Evolutionary conservation across 2,113 vertebrate genomes (phyloP).

Genomic region (Sphaerodactylus townsendi): DNA sequence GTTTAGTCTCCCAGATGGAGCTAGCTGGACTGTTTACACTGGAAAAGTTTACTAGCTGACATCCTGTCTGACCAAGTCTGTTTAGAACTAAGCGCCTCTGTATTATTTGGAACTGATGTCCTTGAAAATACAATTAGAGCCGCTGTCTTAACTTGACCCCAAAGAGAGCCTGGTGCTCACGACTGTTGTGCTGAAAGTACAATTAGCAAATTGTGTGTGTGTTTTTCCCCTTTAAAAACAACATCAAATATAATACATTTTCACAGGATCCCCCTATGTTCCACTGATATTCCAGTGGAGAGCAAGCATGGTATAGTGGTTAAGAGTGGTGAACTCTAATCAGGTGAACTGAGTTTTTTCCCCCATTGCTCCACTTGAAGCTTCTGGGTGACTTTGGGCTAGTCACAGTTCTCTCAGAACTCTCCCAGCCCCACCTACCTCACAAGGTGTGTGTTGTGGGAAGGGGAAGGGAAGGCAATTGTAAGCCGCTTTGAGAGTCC

Average conservation of each 20-base stretch:
- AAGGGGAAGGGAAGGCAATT: too few relatives aligned
- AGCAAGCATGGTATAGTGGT: too few relatives aligned
- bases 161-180: too few relatives aligned
- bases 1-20: not conserved
- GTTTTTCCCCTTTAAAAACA: not conserved
- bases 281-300: constrained; percentile 1
- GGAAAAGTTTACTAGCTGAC: not conserved
- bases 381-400: too few relatives aligned
- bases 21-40: not conserved
- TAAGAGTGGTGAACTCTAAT: too few relatives aligned
- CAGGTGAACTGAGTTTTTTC: too few relatives aligned
- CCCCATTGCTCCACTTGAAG: too few relatives aligned
- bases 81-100: not conserved
- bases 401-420: too few relatives aligned
- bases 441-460: too few relatives aligned
- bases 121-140: not conserved
- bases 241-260: constrained; percentile 16
- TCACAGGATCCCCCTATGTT: not conserved
- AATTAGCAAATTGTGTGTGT: not conserved
- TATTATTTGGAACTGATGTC: not conserved
- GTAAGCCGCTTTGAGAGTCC: too few relatives aligned
- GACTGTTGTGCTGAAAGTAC: not conserved
- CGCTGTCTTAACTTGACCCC: not conserved
- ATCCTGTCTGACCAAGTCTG: not conserved
- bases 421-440: too few relatives aligned